Conservation (phyloP, 64 coral and sea anemone species). For the Catalaphyllia jardinei region DNA sequence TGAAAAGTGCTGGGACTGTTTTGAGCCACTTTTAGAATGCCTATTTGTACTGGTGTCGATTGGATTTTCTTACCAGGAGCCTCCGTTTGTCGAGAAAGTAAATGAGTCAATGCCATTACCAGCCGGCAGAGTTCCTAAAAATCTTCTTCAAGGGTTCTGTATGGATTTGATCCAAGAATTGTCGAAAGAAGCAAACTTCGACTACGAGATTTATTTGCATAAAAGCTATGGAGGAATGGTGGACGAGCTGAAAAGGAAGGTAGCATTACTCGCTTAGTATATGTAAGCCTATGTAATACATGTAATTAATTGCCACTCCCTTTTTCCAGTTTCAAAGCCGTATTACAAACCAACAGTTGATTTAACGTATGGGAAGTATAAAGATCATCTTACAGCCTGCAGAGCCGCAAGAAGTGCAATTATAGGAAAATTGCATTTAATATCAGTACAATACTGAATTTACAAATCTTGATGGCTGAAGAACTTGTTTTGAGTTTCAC, state of each 20-base stretch:
- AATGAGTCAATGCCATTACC: conserved; percentile 8
- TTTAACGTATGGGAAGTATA: too few relatives aligned
- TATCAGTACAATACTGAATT: too few relatives aligned
- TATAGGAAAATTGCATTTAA: not conserved
- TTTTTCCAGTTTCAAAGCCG: not conserved
- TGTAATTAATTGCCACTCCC: not conserved
- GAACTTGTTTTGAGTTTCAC: too few relatives aligned
- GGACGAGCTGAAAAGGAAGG: conserved; percentile 11
- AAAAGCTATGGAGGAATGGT: conserved; percentile 30
- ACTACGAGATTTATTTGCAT: conserved; percentile 41
- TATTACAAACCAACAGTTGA: too few relatives aligned
- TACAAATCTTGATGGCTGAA: too few relatives aligned
- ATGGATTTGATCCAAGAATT: conserved; percentile 34
- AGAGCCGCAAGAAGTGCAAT: too few relatives aligned
- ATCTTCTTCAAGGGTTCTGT: conserved; percentile 27
- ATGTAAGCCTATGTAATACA: not conserved
- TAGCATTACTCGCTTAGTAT: not conserved
- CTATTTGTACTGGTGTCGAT: not conserved
- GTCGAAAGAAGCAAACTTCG: conserved; percentile 6
- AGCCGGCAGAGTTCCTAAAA: conserved; percentile 19
- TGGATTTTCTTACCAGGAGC: not conserved
- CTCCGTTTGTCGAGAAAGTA: conserved; percentile 27
- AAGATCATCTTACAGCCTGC: too few relatives aligned
- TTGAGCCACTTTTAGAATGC: too few relatives aligned
- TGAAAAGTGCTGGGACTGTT: too few relatives aligned